Percentiles rank a stretch among this genome's conserved stretches.
Conservation (phyloP, 1,140 invertebrate genomes). For the Limonius californicus region DNA sequence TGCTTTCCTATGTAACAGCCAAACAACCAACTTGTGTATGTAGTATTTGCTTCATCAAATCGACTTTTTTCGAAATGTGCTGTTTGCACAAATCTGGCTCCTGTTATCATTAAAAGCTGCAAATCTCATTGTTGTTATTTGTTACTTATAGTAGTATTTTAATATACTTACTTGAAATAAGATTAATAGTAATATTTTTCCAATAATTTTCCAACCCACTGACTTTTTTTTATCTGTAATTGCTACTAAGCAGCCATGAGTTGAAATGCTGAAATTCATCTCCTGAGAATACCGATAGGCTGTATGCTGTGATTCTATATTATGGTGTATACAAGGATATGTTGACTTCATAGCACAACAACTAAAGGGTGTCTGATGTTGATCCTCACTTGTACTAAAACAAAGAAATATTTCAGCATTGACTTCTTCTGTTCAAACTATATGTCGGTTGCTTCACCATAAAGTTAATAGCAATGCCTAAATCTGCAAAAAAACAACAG, state of each 20-base stretch:
- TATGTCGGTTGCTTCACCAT: too few species aligned
- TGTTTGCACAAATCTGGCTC: too few species aligned
- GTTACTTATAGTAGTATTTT: neutral
- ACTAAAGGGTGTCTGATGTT: slow-evolving; percentile 22
- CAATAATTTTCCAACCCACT: slow-evolving; percentile 36
- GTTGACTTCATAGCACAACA: slow-evolving; percentile 42
- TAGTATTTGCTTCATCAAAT: too few species aligned
- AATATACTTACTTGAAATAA: slow-evolving; percentile 28
- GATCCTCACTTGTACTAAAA: too few species aligned
- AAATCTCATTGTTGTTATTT: neutral
- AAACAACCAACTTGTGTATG: too few species aligned
- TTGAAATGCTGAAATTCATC: slow-evolving; percentile 42
- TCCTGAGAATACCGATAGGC: slow-evolving; percentile 39
- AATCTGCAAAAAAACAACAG: too few species aligned
- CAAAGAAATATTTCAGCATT: too few species aligned
- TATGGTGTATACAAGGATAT: slow-evolving; percentile 45
- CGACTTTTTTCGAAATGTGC: neutral
- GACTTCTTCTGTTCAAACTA: too few species aligned
- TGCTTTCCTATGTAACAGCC: too few species aligned
- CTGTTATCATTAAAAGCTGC: neutral
- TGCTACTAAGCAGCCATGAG: slow-evolving; percentile 36
- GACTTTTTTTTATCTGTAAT: slow-evolving; percentile 32
- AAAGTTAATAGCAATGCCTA: too few species aligned
- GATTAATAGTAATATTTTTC: slow-evolving; percentile 31
- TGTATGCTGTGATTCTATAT: slow-evolving; percentile 36